A percentile compares a stretch with the other conserved stretches of the same genome.
Evolutionary conservation across 2,113 vertebrate genomes (phyloP).

Genomic region (Nesogale talazaci): DNA sequence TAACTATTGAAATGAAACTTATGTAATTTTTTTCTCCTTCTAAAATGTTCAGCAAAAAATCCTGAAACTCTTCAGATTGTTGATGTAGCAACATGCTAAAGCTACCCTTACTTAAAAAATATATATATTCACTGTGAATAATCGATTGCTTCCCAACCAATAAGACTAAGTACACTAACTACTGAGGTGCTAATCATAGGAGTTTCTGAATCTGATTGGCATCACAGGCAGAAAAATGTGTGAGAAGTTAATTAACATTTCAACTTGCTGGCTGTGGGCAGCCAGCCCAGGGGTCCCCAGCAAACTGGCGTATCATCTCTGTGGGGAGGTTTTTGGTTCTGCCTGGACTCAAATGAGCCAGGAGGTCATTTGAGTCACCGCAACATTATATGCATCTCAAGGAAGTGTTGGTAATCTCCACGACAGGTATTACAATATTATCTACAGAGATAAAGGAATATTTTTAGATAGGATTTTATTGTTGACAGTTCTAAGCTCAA

Average conservation of each 20-base stretch:
- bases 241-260: slow-evolving; percentile 48
- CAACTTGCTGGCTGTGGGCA: slow-evolving; percentile 21
- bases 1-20: slow-evolving; percentile 42
- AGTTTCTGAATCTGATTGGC: slow-evolving; percentile 48
- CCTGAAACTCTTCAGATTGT: slow-evolving; percentile 2
- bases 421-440: neutral
- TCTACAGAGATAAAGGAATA: slow-evolving; percentile 18
- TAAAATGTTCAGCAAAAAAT: slow-evolving; percentile 56
- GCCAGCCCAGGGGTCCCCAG: neutral
- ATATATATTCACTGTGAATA: neutral
- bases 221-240: neutral
- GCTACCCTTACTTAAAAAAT: slow-evolving; percentile 64
- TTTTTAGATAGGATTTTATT: slow-evolving; percentile 51
- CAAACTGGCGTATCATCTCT: neutral
- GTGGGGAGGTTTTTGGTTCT: slow-evolving; percentile 2
- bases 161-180: neutral
- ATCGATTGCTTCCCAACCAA: slow-evolving; percentile 20
- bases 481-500: slow-evolving; percentile 15
- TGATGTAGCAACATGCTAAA: slow-evolving; percentile 44
- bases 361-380: neutral
- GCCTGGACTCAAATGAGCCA: neutral
- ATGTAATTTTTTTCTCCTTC: slow-evolving; percentile 15
- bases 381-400: neutral
- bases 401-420: neutral
- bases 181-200: neutral